Evolutionary conservation across 2,888 invertebrate genomes (phyloP).

Genomic region (Onthophagus sagittarius): DNA sequence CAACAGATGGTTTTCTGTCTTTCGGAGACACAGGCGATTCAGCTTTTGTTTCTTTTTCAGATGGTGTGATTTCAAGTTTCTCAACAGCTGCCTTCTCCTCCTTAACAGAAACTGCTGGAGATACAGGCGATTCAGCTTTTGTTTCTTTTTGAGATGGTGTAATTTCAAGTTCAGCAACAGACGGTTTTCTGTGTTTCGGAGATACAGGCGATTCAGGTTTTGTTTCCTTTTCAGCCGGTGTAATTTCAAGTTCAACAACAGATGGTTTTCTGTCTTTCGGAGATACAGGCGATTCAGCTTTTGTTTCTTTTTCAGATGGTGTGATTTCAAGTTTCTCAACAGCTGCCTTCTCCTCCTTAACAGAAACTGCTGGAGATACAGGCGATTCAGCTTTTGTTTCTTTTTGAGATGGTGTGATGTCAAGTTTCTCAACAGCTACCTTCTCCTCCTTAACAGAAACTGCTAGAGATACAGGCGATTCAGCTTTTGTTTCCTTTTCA

Average conservation of each 20-base stretch:
- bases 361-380: background rate
- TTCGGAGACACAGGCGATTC: background rate
- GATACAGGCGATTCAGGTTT: background rate
- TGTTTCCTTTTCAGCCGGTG: background rate
- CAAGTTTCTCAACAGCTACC: background rate
- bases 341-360: too few relatives aligned
- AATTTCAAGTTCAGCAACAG: background rate
- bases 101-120: background rate
- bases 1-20: background rate
- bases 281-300: background rate
- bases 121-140: background rate
- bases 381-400: background rate
- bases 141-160: slow-evolving; percentile 3
- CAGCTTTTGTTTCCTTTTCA: background rate
- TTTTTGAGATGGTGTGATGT: background rate
- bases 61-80: background rate
- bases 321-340: background rate
- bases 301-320: background rate
- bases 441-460: background rate
- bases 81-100: background rate
- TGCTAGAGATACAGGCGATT: too few relatives aligned
- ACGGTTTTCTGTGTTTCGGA: slow-evolving; percentile 13
- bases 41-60: background rate
- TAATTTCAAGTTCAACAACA: background rate
- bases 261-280: background rate